A percentile compares a stretch with the other conserved stretches of the same genome.
Evolutionary conservation across 2,113 vertebrate species (phyloP).

Genomic region (Calidris pugnax): DNA sequence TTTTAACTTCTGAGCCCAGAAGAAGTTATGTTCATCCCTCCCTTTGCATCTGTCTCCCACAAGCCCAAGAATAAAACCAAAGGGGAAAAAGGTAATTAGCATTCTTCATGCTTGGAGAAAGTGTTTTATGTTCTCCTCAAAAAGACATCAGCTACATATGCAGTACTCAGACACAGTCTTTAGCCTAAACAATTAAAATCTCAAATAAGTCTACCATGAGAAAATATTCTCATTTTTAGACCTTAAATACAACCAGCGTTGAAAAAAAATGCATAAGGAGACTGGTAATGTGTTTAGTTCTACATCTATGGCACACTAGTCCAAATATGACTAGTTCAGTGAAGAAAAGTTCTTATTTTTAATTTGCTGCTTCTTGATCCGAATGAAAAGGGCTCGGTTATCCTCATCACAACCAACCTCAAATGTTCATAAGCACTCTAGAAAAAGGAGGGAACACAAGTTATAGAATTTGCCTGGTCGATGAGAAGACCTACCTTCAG

Average conservation of each 20-base stretch:
- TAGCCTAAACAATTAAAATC: conserved; percentile 3
- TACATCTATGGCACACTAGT: not conserved
- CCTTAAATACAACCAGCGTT: not conserved
- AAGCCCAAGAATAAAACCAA: not conserved
- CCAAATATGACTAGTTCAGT: not conserved
- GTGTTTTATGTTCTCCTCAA: not conserved
- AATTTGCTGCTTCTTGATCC: not conserved
- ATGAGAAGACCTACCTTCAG: not conserved
- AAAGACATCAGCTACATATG: not conserved
- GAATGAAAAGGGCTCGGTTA: not conserved
- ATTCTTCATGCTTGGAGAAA: not conserved
- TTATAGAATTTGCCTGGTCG: not conserved
- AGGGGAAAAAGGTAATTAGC: not conserved
- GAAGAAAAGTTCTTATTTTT: not conserved
- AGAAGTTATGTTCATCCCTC: not conserved
- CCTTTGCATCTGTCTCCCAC: not conserved
- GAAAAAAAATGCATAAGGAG: not conserved
- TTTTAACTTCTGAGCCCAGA: not conserved
- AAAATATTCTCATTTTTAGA: not conserved
- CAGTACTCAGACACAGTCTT: not conserved
- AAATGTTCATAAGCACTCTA: not conserved
- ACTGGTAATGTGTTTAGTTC: not conserved
- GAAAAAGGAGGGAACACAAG: not conserved
- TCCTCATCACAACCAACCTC: not conserved
- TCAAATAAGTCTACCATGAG: not conserved